Evolutionary conservation across 2,797 vertebrate genomes (phyloP).

Genomic region (Nyctalus aviator): DNA sequence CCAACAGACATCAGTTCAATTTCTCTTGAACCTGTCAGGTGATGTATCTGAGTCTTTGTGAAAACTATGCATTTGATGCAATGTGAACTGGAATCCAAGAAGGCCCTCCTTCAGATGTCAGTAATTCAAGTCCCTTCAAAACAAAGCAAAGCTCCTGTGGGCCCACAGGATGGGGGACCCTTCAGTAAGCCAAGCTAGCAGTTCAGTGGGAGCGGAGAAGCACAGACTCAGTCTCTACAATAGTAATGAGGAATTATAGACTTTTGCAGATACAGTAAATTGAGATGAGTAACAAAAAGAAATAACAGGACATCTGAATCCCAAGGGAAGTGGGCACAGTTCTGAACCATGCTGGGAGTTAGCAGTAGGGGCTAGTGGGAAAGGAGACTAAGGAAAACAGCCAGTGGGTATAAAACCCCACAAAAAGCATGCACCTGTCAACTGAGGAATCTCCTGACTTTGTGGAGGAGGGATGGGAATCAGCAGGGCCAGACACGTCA

Average conservation of each 20-base stretch:
- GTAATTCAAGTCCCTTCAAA: slow-evolving; percentile 76
- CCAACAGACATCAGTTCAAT: slow-evolving; percentile 80
- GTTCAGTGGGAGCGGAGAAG: background rate
- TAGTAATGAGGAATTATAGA: background rate
- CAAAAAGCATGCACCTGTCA: background rate
- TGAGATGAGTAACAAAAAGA: slow-evolving; percentile 24
- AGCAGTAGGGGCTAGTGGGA: background rate
- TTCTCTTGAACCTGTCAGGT: slow-evolving; percentile 83
- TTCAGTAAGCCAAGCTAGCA: slow-evolving; percentile 64
- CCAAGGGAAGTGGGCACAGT: background rate
- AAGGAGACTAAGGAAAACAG: background rate
- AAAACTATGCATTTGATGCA: slow-evolving; percentile 75
- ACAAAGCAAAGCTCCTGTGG: slow-evolving; percentile 73
- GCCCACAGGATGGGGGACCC: slow-evolving; percentile 55
- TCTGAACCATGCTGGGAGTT: background rate
- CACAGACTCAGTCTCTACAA: background rate
- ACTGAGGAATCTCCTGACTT: background rate
- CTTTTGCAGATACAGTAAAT: slow-evolving; percentile 23
- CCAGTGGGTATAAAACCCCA: background rate
- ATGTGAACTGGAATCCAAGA: slow-evolving; percentile 77
- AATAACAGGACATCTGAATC: slow-evolving; percentile 42
- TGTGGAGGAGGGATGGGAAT: background rate
- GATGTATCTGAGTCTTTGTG: slow-evolving; percentile 81
- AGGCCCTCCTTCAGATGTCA: slow-evolving; percentile 70
- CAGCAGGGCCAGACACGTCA: background rate